Base-by-base conservation (phyloP, 2,797 vertebrate species). In the Eremophila alpestris region DNA sequence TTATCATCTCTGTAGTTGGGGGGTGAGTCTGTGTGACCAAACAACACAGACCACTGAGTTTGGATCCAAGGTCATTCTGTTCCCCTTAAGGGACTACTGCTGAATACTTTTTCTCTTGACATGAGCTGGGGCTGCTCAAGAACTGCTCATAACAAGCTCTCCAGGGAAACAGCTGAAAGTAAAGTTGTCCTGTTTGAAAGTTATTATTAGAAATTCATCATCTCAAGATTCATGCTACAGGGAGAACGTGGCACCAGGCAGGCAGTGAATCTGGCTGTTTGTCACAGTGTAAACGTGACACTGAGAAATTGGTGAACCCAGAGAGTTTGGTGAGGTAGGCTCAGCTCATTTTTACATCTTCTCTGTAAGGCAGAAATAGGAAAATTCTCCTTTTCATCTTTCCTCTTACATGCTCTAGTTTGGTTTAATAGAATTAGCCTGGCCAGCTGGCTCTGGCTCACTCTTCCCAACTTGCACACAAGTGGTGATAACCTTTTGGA, bases 401-500 rank as follows among this genome's bases (percentile, higher is more conserved):
- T 90, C 41, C 13, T 77, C 23, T 78, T 74, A 45, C 15, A 2
- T 75, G 29, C 4, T 88, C 29, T 52, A 27, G 9, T 64, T 49
- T 78, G 32, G 24, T 71, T 73, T 81, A 78, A 69, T 48, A 73
- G 20, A 79, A 56, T 52, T 29, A n/a, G 16, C 46, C 52, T 70
- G 67, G n/a, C 40, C 32, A 63, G 7, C 24, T 64, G 36, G 16
- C 45, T 86, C 54, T 80, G 27, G n/a, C 27, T 83, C 5, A 8
- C 7, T 83, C 16, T 73, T 62, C 18, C 36, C 63, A 59, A 1
- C 21, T 69, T 9, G 0, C 43, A 41, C 34, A 22, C 23, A 62
- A 19, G 20, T 27, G 29, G 94, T 98, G 26, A 90, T 99, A 83
- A 97, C 98, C 30, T 99, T 99, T 96, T 98, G 98, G 98, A 98